Evolutionary conservation across 2,113 vertebrate genomes (phyloP), one percentile per base, ranked within the genome.

Genomic region (Cromileptes altivelis): DNA sequence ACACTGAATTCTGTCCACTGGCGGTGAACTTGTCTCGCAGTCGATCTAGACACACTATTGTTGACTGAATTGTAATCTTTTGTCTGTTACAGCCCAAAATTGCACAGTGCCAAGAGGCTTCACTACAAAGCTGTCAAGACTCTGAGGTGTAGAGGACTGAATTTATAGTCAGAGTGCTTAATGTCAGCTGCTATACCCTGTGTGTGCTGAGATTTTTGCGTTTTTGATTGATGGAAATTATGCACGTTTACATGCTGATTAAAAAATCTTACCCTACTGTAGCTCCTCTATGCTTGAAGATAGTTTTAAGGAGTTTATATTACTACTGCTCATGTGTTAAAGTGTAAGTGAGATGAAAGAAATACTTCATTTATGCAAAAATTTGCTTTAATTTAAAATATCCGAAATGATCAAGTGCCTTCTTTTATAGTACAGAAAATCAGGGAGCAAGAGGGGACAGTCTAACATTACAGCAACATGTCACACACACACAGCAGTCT

Each of bases 211-310:
- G 69, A 74, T 78, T 42, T 74, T 49, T 84, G 15, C 2, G 4
- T 33, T 58, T 58, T 67, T 81, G 63, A 89, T 87, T 77, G 81
- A 70, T 67, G 61, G 57, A 40, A 56, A 23, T n/a, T 19, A 77
- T 75, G 64, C 21, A 85, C 40, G 75, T 86, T 81, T 68, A 57
- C 77, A 87, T 65, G 33, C 47, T 49, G 10, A 45, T 47, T 45
- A 10, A 40, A 47, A 25, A n/a, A 40, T 2, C 3, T 18, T 61
- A 49, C 1, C 52, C 58, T 5, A 58, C 74, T 74, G 53, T 58
- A 47, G 65, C 23, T 56, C n/a, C 23, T 33, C 56, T 19, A 69
- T 61, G 17, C 64, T 63, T 73, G 58, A 74, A 21, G 27, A 61
- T 30, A 50, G 33, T 27, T 64, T 14, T 52, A 37, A 25, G 3